These are phyloP conservation scores for Tenthredo notha DNA, from an alignment of 2,888 invertebrate genomes.

Conservation along the genomic window DNA sequence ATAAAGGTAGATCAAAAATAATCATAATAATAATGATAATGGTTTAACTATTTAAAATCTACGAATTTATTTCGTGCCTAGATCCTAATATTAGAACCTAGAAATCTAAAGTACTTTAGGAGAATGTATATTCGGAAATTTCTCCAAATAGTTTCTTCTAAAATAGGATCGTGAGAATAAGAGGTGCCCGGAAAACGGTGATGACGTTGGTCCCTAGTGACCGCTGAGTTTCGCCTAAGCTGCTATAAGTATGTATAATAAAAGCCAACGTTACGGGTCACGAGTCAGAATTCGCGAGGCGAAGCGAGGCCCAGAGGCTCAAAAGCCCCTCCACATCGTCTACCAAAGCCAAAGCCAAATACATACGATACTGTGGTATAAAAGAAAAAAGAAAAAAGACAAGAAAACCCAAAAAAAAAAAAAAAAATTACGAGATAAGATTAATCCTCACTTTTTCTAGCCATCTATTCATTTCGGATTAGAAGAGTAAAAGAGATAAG, in stretches of 20 bases:
- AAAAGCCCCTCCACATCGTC: slow-evolving; percentile 33
- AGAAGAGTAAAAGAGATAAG: too few species aligned
- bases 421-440: not conserved
- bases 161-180: not conserved
- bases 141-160: not conserved
- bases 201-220: slow-evolving; percentile 12
- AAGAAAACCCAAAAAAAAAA: not conserved
- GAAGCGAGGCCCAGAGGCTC: slow-evolving; percentile 1
- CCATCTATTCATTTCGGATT: too few species aligned
- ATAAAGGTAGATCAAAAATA: too few species aligned
- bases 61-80: too few species aligned
- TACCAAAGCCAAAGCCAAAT: slow-evolving; percentile 15
- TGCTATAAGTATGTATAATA: slow-evolving; percentile 44
- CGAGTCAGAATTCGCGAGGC: slow-evolving; percentile 5
- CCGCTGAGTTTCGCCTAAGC: slow-evolving; percentile 31
- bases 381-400: not conserved
- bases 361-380: not conserved
- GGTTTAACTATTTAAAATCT: too few species aligned
- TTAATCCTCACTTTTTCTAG: not conserved
- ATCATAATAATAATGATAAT: too few species aligned
- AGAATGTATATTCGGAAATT: not conserved
- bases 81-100: too few species aligned
- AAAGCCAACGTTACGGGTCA: slow-evolving; percentile 26
- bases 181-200: slow-evolving; percentile 11
- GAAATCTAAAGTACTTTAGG: not conserved